These are phyloP conservation scores for Callyntrura guangdongensis DNA, from an alignment of 2,888 invertebrate species.

Conservation along the genomic window DNA sequence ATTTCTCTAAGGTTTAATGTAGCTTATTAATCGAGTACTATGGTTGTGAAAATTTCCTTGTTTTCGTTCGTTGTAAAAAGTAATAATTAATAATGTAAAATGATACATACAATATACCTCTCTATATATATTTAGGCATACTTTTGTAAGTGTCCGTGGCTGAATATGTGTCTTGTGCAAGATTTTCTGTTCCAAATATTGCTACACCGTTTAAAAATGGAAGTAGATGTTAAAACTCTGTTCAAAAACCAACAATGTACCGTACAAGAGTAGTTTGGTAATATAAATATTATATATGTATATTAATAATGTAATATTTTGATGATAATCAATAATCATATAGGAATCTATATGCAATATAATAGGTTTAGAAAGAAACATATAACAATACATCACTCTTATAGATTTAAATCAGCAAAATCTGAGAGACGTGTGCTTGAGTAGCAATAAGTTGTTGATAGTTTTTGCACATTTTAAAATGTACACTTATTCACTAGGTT, in stretches of 20 bases:
- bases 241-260: not conserved
- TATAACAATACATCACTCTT: slow-evolving; percentile 46
- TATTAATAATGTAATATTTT: slow-evolving; percentile 23
- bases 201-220: not conserved
- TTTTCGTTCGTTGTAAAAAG: not conserved
- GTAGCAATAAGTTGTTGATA: slow-evolving; percentile 83
- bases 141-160: slow-evolving; percentile 69
- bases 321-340: not conserved
- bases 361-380: not conserved
- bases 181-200: not conserved
- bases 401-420: slow-evolving; percentile 69
- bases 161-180: slow-evolving; percentile 75
- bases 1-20: not conserved
- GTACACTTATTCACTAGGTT: no score
- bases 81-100: slow-evolving; percentile 16
- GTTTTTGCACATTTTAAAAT: slow-evolving; percentile 48
- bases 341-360: not conserved
- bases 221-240: not conserved
- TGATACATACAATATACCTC: no score
- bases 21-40: not conserved
- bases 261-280: no score
- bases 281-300: slow-evolving; percentile 20
- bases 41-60: slow-evolving; percentile 16
- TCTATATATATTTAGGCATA: no score
- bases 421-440: slow-evolving; percentile 83